Base-by-base conservation (phyloP, 2,797 vertebrate species). In the Typhlichthys eigenmanni region DNA sequence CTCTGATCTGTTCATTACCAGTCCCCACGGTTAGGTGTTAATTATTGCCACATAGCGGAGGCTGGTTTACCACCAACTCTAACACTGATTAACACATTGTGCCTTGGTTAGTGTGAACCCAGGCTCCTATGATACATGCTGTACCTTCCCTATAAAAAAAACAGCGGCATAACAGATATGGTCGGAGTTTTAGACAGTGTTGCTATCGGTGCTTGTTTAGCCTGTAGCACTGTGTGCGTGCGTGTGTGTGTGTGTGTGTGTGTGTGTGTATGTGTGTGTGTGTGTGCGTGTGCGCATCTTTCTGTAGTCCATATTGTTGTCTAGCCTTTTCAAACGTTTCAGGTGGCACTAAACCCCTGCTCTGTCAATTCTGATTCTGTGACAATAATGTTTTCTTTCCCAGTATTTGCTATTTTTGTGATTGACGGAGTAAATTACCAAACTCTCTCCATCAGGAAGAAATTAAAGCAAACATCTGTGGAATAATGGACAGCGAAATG, bases 401-500 rank as follows among this genome's bases (percentile, higher is more conserved):
- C 62, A 12, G 17, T 69, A 63, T 83, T 82, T 80, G 72, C 73
- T 79, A 80, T 82, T 81, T 66, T 59, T 62, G 75, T 71, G 63
- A 80, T 75, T 81, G 78, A 83, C 86, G 76, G 72, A 78, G 78
- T 43, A 43, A 9, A 10, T 2, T 66, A 80, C 80, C 72, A 72
- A 80, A 83, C 74, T 82, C 80, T 81, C 79, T 80, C 79, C 84
- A 83, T 86, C 82, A 85, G 78, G 79, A 77, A 81, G 80, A 86
- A 85, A 91, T 92, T 86, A 87, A 87, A 90, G 87, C 81, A 89
- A 89, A 91, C 89, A 92, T 90, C 84, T 91, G 87, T 82, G 81
- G 82, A 85, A 88, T 87, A 90, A 89, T 86, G 85, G 86, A 82
- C 81, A 72, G 84, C 80, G 78, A 88, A 90, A 91, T 88, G 82